Evolutionary conservation across 2,113 vertebrate species (phyloP).

Genomic region (Bathybates hornii): DNA sequence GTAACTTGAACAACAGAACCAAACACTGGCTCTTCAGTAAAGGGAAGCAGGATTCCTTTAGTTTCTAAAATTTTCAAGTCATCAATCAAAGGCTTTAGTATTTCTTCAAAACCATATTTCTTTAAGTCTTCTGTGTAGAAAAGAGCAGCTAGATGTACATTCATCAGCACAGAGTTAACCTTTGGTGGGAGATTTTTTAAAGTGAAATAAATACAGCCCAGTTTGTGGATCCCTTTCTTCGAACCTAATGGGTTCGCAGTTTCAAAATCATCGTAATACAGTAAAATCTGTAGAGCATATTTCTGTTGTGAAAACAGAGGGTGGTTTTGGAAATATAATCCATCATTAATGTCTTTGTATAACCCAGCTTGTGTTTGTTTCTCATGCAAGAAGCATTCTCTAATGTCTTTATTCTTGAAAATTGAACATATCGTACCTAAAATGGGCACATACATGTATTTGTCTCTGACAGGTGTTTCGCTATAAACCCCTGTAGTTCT

Average conservation of each 20-base stretch:
- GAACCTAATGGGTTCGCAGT: rapidly evolving
- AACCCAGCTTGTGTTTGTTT: too few relatives aligned
- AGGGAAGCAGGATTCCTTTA: neutral
- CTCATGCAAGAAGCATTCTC: too few relatives aligned
- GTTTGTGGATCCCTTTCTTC: neutral
- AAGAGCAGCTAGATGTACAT: neutral
- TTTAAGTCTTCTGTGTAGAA: neutral
- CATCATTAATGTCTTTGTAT: rapidly evolving
- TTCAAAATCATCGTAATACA: neutral
- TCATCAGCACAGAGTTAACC: neutral
- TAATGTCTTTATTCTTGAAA: rapidly evolving
- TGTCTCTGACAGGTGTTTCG: too few relatives aligned
- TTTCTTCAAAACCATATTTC: neutral
- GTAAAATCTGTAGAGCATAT: rapidly evolving
- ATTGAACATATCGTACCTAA: rapidly evolving
- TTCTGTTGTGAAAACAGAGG: neutral
- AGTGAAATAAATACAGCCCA: neutral
- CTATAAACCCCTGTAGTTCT: too few relatives aligned
- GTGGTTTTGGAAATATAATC: neutral
- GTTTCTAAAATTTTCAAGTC: neutral
- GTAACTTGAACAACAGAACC: neutral
- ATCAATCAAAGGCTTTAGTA: neutral
- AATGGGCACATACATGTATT: too few relatives aligned
- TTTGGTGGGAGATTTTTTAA: neutral
- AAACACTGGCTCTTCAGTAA: neutral